A percentile compares a stretch with the other conserved stretches of the same genome.
phyloP scores from a whole-genome alignment of 2,888 invertebrate species.

The Bombylius discolor region DNA sequence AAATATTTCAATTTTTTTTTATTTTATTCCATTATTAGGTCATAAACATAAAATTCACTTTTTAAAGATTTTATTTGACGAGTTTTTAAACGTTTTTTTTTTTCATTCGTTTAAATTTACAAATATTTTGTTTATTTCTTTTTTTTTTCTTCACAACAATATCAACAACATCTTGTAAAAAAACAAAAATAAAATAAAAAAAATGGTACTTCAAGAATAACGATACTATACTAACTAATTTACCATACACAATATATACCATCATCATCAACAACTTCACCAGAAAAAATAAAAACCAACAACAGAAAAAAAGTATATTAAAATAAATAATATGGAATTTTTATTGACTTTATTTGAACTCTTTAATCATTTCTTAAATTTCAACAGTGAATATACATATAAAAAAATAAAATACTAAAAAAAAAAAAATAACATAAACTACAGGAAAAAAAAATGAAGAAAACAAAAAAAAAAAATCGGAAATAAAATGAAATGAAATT shows the following conservation, averaged over 20 bases:
- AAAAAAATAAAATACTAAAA: neutral
- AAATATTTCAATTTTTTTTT: too few species aligned
- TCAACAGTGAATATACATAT: neutral
- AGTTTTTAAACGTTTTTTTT: slow-evolving; percentile 32
- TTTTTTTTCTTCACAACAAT: too few species aligned
- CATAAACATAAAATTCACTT: slow-evolving; percentile 18
- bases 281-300: too few species aligned
- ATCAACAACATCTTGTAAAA: too few species aligned
- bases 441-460: neutral
- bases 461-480: neutral
- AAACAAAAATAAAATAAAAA: neutral
- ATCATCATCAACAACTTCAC: too few species aligned
- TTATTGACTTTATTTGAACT: neutral
- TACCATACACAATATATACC: too few species aligned
- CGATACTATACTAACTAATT: too few species aligned
- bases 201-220: too few species aligned
- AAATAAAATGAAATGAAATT: neutral
- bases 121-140: too few species aligned
- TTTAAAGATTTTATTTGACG: slow-evolving; percentile 32
- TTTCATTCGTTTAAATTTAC: too few species aligned
- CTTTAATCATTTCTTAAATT: neutral
- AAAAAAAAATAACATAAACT: neutral
- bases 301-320: neutral
- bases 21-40: neutral
- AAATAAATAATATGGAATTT: neutral